Evolutionary conservation across 2,113 vertebrate species (phyloP), one percentile per base, ranked within the genome.

Genomic region (Scomber scombrus): DNA sequence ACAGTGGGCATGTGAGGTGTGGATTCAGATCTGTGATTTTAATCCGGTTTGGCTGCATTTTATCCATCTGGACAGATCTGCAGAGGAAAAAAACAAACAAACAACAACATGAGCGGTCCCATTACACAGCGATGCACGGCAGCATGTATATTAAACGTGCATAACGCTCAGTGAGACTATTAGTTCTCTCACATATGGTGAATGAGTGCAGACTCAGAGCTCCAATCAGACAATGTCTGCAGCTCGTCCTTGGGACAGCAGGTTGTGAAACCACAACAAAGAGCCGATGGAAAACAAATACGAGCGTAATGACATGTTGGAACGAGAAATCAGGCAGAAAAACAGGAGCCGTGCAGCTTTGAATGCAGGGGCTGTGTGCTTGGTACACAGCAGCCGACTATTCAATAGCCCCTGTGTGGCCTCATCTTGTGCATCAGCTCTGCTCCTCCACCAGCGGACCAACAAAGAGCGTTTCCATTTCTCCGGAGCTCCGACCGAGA

Each of bases 1-100:
- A 98, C 75, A 98, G 91, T 57, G 97, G 97, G 76, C 89, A 93
- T 45, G 92, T 94, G 67, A 95, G 93, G 70, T 95, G 93, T 16
- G 92, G 90, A 72, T 95, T 95, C 70, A 95, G 82, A 63, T 95
- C 94, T 73, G 94, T 94, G 88, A 95, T 94, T 88, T 95, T 94
- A 52, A 95, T 91, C 85, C 93, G 92, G 81, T 93, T 94, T 64
- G 94, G 93, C 89, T 95, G 94, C 94, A 95, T 95, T 81, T 94
- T 94, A 81, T 93, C 93, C 93, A 93, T 94, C 85, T 89, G 88
- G 88, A 71, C 82, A 66, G 82, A 92, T 90, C 93, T 94, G 89
- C 52, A 68, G 63, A 8, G 62, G 69, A 55, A 86, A 54, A 23
- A 84, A 14, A 76, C 2, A 45, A 85, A 29, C 18, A 83, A 23